A percentile compares a stretch with the other conserved stretches of the same genome.
Evolutionary conservation across 2,888 invertebrate species (phyloP).

Genomic region (Leptopilina drosophilae): DNA sequence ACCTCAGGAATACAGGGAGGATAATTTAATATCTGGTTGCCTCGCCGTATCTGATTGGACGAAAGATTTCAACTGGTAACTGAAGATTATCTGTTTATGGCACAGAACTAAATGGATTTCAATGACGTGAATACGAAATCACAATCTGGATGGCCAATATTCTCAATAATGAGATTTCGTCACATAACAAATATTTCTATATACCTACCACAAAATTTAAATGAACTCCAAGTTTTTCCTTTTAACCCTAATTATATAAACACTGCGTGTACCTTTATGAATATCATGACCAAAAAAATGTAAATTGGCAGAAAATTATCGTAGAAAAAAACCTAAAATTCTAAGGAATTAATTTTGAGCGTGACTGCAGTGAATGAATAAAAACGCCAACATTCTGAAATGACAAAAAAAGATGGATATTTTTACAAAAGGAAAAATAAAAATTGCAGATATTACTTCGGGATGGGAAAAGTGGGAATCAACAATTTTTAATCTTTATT

Average conservation of each 20-base stretch:
- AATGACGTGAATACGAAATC: slow-evolving; percentile 43
- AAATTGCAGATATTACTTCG: no score
- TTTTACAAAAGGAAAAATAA: no score
- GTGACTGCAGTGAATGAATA: no score
- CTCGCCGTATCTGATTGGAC: slow-evolving; percentile 70
- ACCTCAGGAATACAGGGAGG: slow-evolving; percentile 63
- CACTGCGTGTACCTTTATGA: neutral
- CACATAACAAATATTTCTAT: neutral
- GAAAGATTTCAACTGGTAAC: slow-evolving; percentile 67
- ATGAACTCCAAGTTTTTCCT: neutral
- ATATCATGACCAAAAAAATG: no score
- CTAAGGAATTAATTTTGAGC: no score
- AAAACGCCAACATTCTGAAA: no score
- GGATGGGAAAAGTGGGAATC: neutral
- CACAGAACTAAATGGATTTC: slow-evolving; percentile 65
- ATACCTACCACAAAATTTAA: no score
- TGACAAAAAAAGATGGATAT: no score
- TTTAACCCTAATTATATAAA: no score
- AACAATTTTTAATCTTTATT: slow-evolving; percentile 13
- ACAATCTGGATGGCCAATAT: slow-evolving; percentile 11
- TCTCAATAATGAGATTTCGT: slow-evolving; percentile 11
- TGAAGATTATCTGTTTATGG: slow-evolving; percentile 73
- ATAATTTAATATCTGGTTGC: slow-evolving; percentile 71
- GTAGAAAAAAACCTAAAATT: no score
- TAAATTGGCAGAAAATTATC: no score